Percentiles rank a stretch among this genome's conserved stretches.
These are phyloP conservation scores for Channa argus DNA, from an alignment of 2,113 vertebrate genomes.

Conservation along the genomic window DNA sequence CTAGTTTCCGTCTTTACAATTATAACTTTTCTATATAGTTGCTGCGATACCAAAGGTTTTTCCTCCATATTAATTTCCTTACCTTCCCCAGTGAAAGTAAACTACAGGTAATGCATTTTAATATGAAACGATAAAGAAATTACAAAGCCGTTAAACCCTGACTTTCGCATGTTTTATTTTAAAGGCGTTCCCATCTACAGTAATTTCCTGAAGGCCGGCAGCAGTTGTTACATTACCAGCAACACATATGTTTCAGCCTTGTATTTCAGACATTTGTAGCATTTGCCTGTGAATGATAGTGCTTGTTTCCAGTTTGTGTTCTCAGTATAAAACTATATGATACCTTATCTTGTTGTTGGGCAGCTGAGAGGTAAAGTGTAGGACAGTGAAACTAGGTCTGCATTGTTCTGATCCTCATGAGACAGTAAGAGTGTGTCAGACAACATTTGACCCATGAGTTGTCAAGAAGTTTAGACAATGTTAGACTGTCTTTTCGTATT, in stretches of 20 bases:
- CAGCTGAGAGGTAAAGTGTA: not conserved
- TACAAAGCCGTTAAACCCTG: constrained; percentile 59
- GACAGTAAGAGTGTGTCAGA: not conserved
- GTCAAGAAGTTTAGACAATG: not conserved
- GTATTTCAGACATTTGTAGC: not conserved
- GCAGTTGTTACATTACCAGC: not conserved
- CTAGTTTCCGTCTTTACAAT: too few relatives aligned
- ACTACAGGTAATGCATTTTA: constrained; percentile 2
- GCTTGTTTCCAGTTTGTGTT: not conserved
- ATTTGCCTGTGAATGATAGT: not conserved
- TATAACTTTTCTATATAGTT: not conserved
- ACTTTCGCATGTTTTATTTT: constrained; percentile 58
- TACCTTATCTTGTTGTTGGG: not conserved
- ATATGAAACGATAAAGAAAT: constrained; percentile 66
- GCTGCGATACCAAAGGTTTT: not conserved
- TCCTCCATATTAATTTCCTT: not conserved
- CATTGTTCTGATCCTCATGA: not conserved
- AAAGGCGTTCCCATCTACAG: not conserved
- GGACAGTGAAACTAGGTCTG: not conserved
- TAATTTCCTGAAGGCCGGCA: not conserved
- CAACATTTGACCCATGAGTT: not conserved
- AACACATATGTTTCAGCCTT: not conserved
- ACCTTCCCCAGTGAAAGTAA: not conserved
- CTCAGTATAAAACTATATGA: not conserved
- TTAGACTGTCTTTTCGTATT: too few relatives aligned